phyloP scores from a whole-genome alignment of 2,888 invertebrate genomes.

The Epinotia nisella region DNA sequence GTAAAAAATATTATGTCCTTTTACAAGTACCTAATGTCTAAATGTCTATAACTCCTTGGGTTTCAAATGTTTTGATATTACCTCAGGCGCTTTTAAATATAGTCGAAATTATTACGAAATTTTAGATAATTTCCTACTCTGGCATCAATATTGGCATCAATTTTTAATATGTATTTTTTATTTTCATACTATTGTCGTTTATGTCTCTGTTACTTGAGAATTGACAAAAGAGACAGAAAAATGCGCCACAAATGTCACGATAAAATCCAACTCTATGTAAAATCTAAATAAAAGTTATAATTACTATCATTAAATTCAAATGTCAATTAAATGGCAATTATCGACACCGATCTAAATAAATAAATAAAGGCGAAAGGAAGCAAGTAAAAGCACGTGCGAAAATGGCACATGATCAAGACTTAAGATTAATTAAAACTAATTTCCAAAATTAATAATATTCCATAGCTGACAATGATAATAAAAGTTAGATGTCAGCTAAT shows the following conservation, averaged over 20 bases:
- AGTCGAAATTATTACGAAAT: not conserved
- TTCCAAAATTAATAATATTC: not conserved
- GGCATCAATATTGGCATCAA: too few relatives aligned
- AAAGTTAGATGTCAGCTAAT: not conserved
- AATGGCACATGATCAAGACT: constrained; percentile 81
- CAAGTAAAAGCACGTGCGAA: constrained; percentile 73
- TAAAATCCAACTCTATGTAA: not conserved
- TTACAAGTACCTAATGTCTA: too few relatives aligned
- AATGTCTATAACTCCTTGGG: not conserved
- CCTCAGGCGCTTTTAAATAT: not conserved
- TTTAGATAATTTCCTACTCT: too few relatives aligned
- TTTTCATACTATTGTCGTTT: not conserved
- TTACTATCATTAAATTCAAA: constrained; percentile 4
- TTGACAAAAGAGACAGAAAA: not conserved
- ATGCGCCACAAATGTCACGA: not conserved
- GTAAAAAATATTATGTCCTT: not conserved
- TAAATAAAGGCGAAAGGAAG: constrained; percentile 63
- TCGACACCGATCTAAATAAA: constrained; percentile 58
- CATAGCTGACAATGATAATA: not conserved
- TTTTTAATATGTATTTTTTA: not conserved
- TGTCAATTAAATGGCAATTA: constrained; percentile 36
- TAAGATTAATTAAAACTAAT: constrained; percentile 58
- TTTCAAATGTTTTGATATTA: not conserved
- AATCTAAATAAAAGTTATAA: not conserved
- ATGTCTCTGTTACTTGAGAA: not conserved